Base-by-base conservation (phyloP, 2,888 invertebrate genomes). In the Masnerella sp. region DNA sequence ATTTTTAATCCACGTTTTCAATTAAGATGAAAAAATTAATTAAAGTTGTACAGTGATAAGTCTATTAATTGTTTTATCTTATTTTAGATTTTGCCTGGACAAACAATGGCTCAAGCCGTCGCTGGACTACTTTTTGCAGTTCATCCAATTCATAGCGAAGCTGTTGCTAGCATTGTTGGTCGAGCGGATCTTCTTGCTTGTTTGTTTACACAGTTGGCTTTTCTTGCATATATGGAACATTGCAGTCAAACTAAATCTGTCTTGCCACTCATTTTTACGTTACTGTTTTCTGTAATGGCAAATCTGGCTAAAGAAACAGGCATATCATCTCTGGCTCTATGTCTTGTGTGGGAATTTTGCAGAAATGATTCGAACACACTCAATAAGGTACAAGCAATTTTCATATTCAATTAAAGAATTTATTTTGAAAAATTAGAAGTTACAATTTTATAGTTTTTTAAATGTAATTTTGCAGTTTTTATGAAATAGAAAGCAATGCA, bases 91-190 rank as follows among this genome's bases (percentile, higher is more conserved):
- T 92, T 94, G 56, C 88, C 89, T 43, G 89, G 90, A 72, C 90
- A 90, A 82, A 90, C 90, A 64, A 90, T 93, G 79, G 94, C 94
- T 28, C 91, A 93, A 49, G 90, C 92, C 52, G 91, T 95, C 22
- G 91, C 97, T 0, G 96, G 96, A 0, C 89, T 96, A 5, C 90
- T 96, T 34, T 99, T 99, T 87, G 97, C 98, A 25, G 93, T 94
- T 1, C 98, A 99, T 88, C 98, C 98, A 9, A 93, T 99, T 81
- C 98, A 98, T 89, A 96, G 96, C 2, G 99, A 99, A 88, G 97
- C 98, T 0, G 98, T 98, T 25, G 96, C 98, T 0, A 97, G 97
- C 17, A 92, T 97, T 49, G 98, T 99, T 9, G 99, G 99, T 1
- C 91, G 98, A 62, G 98, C 98, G 1, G 99, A 99, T 87, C 90